Conservation (phyloP, 2,797 vertebrate species). For the Fistularia commersonii region DNA sequence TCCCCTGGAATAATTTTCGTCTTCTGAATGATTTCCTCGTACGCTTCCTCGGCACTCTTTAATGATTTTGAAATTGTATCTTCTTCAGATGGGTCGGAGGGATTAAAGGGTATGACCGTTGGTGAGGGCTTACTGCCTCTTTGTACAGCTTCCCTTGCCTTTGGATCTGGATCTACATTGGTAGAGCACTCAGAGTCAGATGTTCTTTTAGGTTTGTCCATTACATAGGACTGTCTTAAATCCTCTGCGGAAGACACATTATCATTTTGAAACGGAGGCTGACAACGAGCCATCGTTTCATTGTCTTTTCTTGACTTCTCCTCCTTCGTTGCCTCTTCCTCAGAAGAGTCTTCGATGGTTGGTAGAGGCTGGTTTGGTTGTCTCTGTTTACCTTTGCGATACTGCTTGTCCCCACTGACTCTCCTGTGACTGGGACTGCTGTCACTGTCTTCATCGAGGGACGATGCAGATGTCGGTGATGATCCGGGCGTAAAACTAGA, state of each 20-base stretch:
- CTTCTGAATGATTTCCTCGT: conserved; percentile 91
- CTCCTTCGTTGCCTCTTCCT: conserved; percentile 86
- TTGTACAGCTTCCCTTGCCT: conserved; percentile 84
- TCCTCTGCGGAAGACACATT: conserved; percentile 85
- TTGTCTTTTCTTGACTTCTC: conserved; percentile 80
- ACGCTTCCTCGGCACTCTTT: conserved; percentile 91
- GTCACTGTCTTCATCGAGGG: conserved; percentile 97
- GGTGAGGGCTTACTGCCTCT: conserved; percentile 86
- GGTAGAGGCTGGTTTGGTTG: conserved; percentile 86
- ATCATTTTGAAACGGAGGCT: conserved; percentile 56
- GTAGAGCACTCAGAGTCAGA: conserved; percentile 90
- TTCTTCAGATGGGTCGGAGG: conserved; percentile 70
- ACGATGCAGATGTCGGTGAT: conserved; percentile 95
- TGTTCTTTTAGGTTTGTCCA: conserved; percentile 82
- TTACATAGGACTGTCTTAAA: conserved; percentile 78
- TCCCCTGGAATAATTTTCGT: conserved; percentile 83
- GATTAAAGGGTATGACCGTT: conserved; percentile 83
- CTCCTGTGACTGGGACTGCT: conserved; percentile 91
- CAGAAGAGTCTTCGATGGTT: conserved; percentile 94
- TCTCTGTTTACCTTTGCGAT: conserved; percentile 89
- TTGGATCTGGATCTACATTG: conserved; percentile 88
- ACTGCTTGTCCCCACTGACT: conserved; percentile 86
- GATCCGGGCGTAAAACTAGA: conserved; percentile 92
- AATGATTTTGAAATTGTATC: conserved; percentile 69
- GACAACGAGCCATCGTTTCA: conserved; percentile 11